Base-by-base conservation (phyloP, 2,888 invertebrate species). In the Dasysyrphus albostriatus region DNA sequence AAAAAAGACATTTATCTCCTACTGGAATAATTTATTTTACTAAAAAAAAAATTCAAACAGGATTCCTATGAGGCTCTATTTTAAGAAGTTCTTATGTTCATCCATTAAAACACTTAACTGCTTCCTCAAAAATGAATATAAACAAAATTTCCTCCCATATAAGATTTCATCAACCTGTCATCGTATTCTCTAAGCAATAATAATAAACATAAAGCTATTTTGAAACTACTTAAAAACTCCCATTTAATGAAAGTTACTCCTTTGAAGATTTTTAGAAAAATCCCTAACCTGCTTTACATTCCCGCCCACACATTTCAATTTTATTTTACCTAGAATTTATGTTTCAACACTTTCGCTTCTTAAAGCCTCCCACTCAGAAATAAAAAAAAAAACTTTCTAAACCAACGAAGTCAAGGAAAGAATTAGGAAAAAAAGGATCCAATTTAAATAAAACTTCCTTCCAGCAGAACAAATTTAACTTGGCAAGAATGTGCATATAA, bases 391-490 rank as follows among this genome's bases (percentile, higher is more conserved):
- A 61, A 39, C 39, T 61, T 42, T 61, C 14, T 39, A 24, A 61
- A 42, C 14, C 39, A 8, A 8, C 54, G 29, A 1, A 12, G 14
- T 2, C 0, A n/a, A 19, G 1, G 9, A 14, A 7, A 14, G 6
- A n/a, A 0, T n/a, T n/a, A 19, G 1, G 0, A 34, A 37, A 69
- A 51, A 54, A 32, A 54, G 9, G 29, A 65, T 39, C 24, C 54
- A 37, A 39, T 69, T 54, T 37, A 37, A 69, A 69, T 54, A 69
- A 69, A 69, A 69, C n/a, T 54, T 54, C 54, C 39, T 69, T 69
- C 69, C 39, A 69, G 3, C 19, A 19, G 69, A 69, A 69, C 54
- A 69, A 69, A 69, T 69, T 69, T 69, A 51, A 69, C 54, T 69
- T 54, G 24, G 51, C 51, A 54, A 69, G 69, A 37, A 54, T 54